Base-by-base conservation (phyloP, 2,797 vertebrate species). In the Crocodylus rhombifer region DNA sequence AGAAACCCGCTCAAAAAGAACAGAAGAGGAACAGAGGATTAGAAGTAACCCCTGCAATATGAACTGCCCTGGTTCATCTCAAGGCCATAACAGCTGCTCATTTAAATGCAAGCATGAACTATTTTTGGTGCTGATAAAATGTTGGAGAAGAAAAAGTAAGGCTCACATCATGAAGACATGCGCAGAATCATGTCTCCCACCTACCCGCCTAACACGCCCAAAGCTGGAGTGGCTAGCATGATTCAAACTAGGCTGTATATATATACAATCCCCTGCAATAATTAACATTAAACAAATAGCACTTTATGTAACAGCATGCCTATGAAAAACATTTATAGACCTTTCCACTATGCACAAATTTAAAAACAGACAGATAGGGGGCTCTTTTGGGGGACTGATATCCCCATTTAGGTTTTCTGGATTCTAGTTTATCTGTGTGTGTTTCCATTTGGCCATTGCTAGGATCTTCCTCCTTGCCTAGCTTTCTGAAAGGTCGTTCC, bases 11-110 rank as follows among this genome's bases (percentile, higher is more conserved):
- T 51, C 42, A 51, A 51, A 51, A 51, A 86, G 71, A 7, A 56
- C 67, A 65, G 33, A 91, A 93, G 69, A 21, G 4, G 80, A 71
- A 83, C 28, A 92, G 80, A 91, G 91, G 86, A 36, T 74, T 91
- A 88, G 93, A 89, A 71, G 57, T 76, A 79, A 63, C 75, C 76
- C 80, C 26, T 93, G n/a, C 65, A 85, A 84, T 57, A 21, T 71
- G 82, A n/a, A 88, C 81, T 14, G 5, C 10, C 18, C 42, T 21
- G 30, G n/a, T 12, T 33, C 33, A 67, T 67, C 65, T 33, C 65
- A 33, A 2, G 10, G 30, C 14, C 12, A 23, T 71, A 71, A 71
- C 20, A 36, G 6, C 9, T 42, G 69, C 13, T 71, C 21, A 25
- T 14, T 8, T 42, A 71, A 71, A 71, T 23, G 25, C 21, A 42